Percentiles rank a stretch among this genome's conserved stretches.
Evolutionary conservation across 1,140 invertebrate species (phyloP).

Genomic region (Octopus sinensis): DNA sequence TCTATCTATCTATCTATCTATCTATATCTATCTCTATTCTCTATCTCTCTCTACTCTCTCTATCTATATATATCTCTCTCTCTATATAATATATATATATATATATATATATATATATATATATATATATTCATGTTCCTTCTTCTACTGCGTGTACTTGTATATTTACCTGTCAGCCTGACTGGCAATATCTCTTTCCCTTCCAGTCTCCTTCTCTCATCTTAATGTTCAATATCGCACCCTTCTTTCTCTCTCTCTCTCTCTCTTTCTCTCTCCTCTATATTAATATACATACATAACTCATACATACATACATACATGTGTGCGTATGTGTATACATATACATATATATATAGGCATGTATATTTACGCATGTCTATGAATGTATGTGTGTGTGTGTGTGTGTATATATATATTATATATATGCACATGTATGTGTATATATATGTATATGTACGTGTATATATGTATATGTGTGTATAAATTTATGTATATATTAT

Average conservation of each 20-base stretch:
- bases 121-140: slow-evolving; percentile 6
- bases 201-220: neutral
- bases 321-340: neutral
- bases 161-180: slow-evolving; percentile 7
- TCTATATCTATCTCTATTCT: neutral
- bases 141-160: neutral
- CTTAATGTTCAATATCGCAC: neutral
- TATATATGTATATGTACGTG: neutral
- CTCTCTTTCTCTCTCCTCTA: slow-evolving; percentile 16
- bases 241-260: slow-evolving; percentile 23
- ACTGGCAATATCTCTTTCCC: slow-evolving; percentile 18
- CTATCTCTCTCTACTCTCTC: neutral
- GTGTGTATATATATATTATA: neutral
- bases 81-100: neutral
- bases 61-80: neutral
- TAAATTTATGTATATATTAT: neutral
- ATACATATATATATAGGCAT: neutral
- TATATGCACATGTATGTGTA: neutral
- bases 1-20: slow-evolving; percentile 13
- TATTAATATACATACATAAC: neutral
- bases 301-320: neutral
- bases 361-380: neutral
- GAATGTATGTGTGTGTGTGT: neutral
- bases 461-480: neutral
- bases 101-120: neutral